Percentiles rank a stretch among this genome's conserved stretches.
These are phyloP conservation scores for Pseudochirops corinnae DNA, from an alignment of 2,797 vertebrate species.

Conservation along the genomic window DNA sequence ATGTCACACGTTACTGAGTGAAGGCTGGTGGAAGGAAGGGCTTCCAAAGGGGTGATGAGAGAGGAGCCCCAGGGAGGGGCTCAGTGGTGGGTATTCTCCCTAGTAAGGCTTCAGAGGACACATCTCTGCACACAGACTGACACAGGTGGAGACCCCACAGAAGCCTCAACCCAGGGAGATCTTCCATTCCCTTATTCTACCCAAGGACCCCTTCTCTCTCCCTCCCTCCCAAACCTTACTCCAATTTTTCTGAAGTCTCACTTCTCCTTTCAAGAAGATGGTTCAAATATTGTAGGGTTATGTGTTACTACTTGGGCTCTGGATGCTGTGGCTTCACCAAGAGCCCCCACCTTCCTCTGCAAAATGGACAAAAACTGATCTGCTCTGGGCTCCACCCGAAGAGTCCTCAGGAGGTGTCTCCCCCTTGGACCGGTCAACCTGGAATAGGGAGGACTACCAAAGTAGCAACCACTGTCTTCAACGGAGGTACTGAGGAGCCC, in stretches of 20 bases:
- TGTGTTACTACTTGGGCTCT: neutral
- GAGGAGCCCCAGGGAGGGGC: neutral
- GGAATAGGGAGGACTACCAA: neutral
- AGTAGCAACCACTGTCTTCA: neutral
- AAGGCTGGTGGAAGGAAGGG: neutral
- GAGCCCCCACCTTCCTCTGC: neutral
- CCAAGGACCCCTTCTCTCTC: neutral
- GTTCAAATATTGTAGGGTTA: neutral
- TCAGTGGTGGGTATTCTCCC: neutral
- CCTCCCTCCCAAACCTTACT: neutral
- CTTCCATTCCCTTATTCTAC: neutral
- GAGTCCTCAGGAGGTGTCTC: neutral
- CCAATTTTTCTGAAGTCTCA: neutral
- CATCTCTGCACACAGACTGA: rapidly evolving
- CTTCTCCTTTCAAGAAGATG: neutral
- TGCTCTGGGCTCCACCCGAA: neutral
- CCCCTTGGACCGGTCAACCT: neutral
- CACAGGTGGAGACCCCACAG: neutral
- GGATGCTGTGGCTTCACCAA: neutral
- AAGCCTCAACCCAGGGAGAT: neutral
- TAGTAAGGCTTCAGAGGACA: no score
- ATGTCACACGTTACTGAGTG: neutral
- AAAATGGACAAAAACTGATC: neutral
- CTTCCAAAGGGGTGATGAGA: neutral
- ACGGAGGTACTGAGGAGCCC: no score